A percentile compares a stretch with the other conserved stretches of the same genome.
Evolutionary conservation across 2,888 invertebrate species (phyloP).

Genomic region (Steinernema carpocapsae): DNA sequence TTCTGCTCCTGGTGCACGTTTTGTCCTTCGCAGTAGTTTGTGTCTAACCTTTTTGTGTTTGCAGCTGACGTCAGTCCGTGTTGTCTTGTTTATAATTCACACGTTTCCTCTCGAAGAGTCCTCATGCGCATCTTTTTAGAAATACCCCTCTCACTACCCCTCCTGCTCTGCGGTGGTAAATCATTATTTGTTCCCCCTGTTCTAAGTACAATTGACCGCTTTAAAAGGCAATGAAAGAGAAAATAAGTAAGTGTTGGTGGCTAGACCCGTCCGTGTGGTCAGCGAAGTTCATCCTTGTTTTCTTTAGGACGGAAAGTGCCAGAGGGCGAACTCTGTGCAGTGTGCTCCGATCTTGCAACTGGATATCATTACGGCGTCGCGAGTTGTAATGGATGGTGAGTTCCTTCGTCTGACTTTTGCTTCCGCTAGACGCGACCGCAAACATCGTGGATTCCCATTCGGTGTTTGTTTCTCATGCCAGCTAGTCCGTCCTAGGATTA

Average conservation of each 20-base stretch:
- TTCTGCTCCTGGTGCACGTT: too few relatives aligned
- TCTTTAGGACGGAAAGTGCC: constrained; percentile 50
- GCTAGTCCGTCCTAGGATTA: constrained; percentile 36
- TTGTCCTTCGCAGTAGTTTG: too few relatives aligned
- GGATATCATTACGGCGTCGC: constrained; percentile 64
- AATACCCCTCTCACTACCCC: not conserved
- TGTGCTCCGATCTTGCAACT: constrained; percentile 67
- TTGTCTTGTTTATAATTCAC: not conserved
- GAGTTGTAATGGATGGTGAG: constrained; percentile 66
- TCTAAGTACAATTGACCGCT: constrained; percentile 14
- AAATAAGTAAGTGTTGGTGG: constrained; percentile 21
- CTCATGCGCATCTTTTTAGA: constrained; percentile 30
- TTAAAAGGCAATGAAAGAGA: constrained; percentile 24
- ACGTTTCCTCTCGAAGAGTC: constrained; percentile 1
- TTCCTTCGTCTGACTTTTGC: constrained; percentile 35
- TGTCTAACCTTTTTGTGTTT: too few relatives aligned
- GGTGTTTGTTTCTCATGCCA: not conserved
- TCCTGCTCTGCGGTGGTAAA: constrained; percentile 8
- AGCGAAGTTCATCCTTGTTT: not conserved
- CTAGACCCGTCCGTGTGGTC: not conserved
- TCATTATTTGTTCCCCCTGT: constrained; percentile 13
- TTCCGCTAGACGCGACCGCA: too few relatives aligned
- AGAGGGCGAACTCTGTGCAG: constrained; percentile 65
- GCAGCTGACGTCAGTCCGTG: too few relatives aligned
- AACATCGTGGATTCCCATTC: too few relatives aligned